Evolutionary conservation across 2,888 invertebrate genomes (phyloP).

Genomic region (Tolmerus cingulatus): DNA sequence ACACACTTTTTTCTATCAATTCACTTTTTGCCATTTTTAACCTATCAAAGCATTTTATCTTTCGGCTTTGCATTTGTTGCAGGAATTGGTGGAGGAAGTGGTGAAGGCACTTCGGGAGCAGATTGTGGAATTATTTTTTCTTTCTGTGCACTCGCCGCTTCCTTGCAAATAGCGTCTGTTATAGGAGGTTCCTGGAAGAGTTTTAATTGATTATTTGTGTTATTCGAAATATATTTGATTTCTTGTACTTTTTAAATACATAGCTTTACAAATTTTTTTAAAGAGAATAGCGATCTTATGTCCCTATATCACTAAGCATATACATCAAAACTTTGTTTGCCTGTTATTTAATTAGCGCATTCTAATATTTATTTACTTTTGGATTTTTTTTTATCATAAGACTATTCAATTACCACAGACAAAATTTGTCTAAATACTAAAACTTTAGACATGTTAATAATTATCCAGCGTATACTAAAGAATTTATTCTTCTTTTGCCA

Average conservation of each 20-base stretch:
- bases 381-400: too few species aligned
- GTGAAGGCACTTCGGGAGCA: slow-evolving; percentile 20
- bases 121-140: slow-evolving; percentile 46
- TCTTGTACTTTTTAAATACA: too few species aligned
- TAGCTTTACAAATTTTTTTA: not conserved
- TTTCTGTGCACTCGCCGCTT: slow-evolving; percentile 41
- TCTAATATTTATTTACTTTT: too few species aligned
- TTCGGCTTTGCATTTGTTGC: not conserved
- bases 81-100: slow-evolving; percentile 28
- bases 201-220: not conserved
- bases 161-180: slow-evolving; percentile 12
- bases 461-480: too few species aligned
- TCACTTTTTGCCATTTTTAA: not conserved
- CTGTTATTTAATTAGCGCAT: not conserved
- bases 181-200: not conserved
- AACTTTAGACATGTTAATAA: too few species aligned
- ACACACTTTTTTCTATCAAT: not conserved
- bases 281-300: not conserved
- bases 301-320: not conserved
- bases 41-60: slow-evolving; percentile 55
- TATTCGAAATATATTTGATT: too few species aligned
- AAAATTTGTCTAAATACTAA: too few species aligned
- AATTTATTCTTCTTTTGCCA: too few species aligned
- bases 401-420: too few species aligned
- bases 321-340: not conserved